Evolutionary conservation across 1,140 invertebrate species (phyloP).

Genomic region (Aphis craccivora): DNA sequence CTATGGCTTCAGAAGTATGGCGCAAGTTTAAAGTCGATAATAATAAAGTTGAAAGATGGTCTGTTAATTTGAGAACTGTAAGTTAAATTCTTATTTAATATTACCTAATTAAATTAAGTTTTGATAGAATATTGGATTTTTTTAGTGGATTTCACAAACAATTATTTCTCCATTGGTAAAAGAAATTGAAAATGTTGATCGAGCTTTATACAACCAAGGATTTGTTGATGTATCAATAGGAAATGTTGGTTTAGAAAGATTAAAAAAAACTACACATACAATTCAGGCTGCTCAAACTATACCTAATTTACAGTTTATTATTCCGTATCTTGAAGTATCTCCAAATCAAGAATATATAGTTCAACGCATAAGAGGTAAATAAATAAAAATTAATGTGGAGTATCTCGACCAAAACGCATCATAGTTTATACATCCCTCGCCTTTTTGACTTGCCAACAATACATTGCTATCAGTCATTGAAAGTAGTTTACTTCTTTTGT

Average conservation of each 20-base stretch:
- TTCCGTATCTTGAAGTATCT: conserved; percentile 81
- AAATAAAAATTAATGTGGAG: background rate
- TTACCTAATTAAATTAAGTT: background rate
- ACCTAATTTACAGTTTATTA: conserved; percentile 73
- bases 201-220: conserved; percentile 72
- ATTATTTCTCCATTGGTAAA: conserved; percentile 74
- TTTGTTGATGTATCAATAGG: conserved; percentile 76
- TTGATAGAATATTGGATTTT: conserved; percentile 55
- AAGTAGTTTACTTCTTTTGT: too few species aligned
- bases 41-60: conserved; percentile 57
- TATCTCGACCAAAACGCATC: too few species aligned
- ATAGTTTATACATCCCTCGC: too few species aligned
- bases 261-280: conserved; percentile 74
- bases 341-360: conserved; percentile 85
- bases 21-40: conserved; percentile 48
- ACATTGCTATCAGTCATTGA: too few species aligned
- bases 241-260: conserved; percentile 72
- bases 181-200: conserved; percentile 77
- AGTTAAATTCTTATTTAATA: background rate
- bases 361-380: conserved; percentile 72
- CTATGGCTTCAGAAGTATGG: conserved; percentile 54
- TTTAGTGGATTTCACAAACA: conserved; percentile 81
- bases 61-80: conserved; percentile 46
- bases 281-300: conserved; percentile 71
- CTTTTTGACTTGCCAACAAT: too few species aligned